Percentiles rank a stretch among this genome's conserved stretches.
These are phyloP conservation scores for Phalacrocorax brasilianus DNA, from an alignment of 2,113 vertebrate species.

Conservation along the genomic window DNA sequence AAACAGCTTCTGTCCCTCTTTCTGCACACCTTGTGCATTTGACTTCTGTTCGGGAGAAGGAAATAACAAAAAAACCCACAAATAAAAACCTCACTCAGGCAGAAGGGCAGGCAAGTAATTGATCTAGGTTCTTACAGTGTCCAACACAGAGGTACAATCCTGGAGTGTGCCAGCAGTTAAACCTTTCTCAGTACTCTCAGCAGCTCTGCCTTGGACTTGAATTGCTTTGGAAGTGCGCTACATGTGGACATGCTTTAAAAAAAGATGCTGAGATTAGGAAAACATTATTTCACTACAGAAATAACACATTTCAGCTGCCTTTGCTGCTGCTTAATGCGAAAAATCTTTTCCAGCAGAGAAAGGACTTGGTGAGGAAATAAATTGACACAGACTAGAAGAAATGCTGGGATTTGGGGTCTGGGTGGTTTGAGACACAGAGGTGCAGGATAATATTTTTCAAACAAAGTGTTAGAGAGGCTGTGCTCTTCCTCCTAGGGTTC, in stretches of 20 bases:
- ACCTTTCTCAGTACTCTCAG: constrained; percentile 16
- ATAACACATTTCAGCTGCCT: constrained; percentile 61
- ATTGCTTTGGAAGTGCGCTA: constrained; percentile 7
- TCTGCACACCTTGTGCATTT: not conserved
- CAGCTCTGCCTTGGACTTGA: constrained; percentile 39
- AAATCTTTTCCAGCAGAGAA: not conserved
- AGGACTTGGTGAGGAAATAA: not conserved
- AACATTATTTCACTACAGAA: constrained; percentile 54
- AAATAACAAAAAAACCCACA: not conserved
- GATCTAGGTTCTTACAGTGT: not conserved
- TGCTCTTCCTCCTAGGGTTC: not conserved
- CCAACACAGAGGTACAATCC: not conserved
- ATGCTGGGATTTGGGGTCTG: not conserved
- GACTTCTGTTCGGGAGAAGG: not conserved
- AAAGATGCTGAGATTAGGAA: constrained; percentile 68
- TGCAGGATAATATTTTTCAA: not conserved
- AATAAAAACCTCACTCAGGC: not conserved
- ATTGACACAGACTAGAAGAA: not conserved
- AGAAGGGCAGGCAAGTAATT: not conserved
- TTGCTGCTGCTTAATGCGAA: not conserved
- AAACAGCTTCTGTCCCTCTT: not conserved
- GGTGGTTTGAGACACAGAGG: not conserved
- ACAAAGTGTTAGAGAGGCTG: not conserved
- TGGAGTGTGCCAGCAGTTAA: not conserved
- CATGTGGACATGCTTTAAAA: constrained; percentile 51